These are phyloP conservation scores for Aix galericulata DNA, from an alignment of 2,113 vertebrate genomes.

Conservation along the genomic window DNA sequence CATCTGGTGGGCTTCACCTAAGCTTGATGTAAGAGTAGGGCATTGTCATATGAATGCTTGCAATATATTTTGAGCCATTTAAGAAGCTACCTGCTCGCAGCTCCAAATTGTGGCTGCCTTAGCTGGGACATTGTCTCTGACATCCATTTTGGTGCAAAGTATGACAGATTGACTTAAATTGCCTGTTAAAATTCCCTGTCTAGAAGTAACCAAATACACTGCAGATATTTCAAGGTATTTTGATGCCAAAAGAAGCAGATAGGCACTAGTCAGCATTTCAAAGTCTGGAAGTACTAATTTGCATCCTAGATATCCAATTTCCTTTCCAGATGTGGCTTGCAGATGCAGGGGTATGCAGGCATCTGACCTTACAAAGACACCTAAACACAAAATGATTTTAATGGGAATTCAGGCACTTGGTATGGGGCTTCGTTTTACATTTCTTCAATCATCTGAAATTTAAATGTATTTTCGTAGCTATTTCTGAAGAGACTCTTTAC, in stretches of 20 bases:
- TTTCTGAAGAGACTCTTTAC: neutral
- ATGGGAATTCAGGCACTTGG: neutral
- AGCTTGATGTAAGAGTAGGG: neutral
- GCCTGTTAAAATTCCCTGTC: neutral
- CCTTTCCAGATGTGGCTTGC: neutral
- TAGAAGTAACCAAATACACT: neutral
- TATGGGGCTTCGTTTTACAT: neutral
- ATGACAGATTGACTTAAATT: conserved; percentile 35
- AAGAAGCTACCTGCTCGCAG: neutral
- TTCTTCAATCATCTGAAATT: neutral
- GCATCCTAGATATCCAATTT: neutral
- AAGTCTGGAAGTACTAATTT: conserved; percentile 14
- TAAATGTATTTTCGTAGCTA: neutral
- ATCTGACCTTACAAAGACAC: neutral
- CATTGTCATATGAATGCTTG: neutral
- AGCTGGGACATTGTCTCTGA: neutral
- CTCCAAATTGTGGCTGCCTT: neutral
- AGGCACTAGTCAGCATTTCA: neutral
- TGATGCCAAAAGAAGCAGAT: neutral
- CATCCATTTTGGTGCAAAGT: neutral
- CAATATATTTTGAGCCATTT: neutral
- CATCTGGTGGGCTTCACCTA: neutral
- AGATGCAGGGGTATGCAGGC: neutral
- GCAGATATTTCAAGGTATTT: neutral
- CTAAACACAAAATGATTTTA: neutral